Evolutionary conservation across 2,113 vertebrate genomes (phyloP).

Genomic region (Ptychochromis oligacanthus): DNA sequence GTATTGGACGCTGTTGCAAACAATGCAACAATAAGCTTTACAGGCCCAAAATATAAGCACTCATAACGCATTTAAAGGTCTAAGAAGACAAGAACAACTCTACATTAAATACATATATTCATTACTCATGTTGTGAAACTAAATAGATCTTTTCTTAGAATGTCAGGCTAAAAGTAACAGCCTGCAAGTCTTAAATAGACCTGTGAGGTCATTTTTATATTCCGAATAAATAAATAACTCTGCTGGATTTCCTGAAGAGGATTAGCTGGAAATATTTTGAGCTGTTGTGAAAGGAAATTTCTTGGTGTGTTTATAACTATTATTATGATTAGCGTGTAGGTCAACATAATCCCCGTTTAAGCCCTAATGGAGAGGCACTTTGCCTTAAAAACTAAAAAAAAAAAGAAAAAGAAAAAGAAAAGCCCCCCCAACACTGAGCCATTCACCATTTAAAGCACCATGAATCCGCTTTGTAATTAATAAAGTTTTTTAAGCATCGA

Average conservation of each 20-base stretch:
- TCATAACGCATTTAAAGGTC: background rate
- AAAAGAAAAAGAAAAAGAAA: background rate
- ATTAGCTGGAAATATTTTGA: background rate
- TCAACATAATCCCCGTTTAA: background rate
- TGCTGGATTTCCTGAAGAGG: background rate
- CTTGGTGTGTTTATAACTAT: background rate
- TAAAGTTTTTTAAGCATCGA: slow-evolving; percentile 4
- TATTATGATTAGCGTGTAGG: background rate
- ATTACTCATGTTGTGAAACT: background rate
- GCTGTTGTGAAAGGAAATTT: background rate
- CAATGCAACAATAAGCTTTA: too few relatives aligned
- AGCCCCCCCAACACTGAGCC: background rate
- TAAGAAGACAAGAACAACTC: background rate
- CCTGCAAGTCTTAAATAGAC: background rate
- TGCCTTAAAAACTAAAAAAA: background rate
- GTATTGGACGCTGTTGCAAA: too few relatives aligned
- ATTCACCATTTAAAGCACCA: background rate
- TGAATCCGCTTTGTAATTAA: slow-evolving; percentile 16
- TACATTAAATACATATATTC: too few relatives aligned
- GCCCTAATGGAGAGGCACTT: background rate
- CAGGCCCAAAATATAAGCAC: too few relatives aligned
- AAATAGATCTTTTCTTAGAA: background rate
- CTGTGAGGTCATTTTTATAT: background rate
- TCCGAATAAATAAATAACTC: background rate
- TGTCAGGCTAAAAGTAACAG: background rate